Percentiles rank a stretch among this genome's conserved stretches.
phyloP scores from a whole-genome alignment of 1,140 invertebrate species.

The Andricus grossulariae region DNA sequence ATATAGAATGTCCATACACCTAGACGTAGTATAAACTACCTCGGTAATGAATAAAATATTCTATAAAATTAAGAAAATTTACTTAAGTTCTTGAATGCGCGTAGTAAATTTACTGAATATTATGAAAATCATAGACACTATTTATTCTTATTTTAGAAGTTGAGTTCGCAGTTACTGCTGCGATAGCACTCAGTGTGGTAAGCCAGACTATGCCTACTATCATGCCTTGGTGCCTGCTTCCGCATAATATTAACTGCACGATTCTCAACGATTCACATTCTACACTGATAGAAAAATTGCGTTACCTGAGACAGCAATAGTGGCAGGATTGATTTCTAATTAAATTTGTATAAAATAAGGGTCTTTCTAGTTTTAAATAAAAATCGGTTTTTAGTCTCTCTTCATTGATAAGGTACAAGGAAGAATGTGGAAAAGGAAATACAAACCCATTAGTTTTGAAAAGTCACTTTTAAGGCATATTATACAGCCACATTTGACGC shows the following conservation, averaged over 20 bases:
- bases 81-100: not conserved
- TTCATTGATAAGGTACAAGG: not conserved
- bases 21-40: no score
- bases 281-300: slow-evolving; percentile 46
- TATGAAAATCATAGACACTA: not conserved
- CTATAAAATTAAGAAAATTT: not conserved
- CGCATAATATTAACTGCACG: slow-evolving; percentile 55
- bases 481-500: no score
- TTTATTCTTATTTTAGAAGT: not conserved
- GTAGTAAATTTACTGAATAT: no score
- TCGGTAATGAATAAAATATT: not conserved
- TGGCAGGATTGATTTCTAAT: slow-evolving; percentile 9
- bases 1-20: no score
- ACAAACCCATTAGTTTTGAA: no score
- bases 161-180: slow-evolving; percentile 22
- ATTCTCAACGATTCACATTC: slow-evolving; percentile 57
- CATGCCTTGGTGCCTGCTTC: slow-evolving; percentile 58
- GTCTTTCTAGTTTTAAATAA: not conserved
- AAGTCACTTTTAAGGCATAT: no score
- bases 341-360: slow-evolving; percentile 9
- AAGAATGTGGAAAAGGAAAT: no score
- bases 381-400: not conserved
- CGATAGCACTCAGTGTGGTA: slow-evolving; percentile 51
- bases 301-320: not conserved
- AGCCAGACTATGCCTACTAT: slow-evolving; percentile 57